Evolutionary conservation across 1,140 invertebrate species (phyloP).

Genomic region (Sitobion miscanthi): DNA sequence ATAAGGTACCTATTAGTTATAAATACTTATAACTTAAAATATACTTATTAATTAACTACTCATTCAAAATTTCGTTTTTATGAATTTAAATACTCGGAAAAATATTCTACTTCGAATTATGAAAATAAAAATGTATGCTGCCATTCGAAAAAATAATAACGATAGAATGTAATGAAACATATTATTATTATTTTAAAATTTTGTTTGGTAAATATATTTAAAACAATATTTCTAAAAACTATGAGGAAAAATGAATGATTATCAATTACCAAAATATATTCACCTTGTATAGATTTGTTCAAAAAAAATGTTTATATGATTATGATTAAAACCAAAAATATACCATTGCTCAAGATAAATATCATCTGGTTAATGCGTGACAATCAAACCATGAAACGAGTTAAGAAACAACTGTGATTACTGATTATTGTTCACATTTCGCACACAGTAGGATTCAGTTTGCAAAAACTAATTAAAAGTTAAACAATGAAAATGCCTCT

Average conservation of each 20-base stretch:
- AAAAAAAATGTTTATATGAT: background rate
- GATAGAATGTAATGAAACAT: background rate
- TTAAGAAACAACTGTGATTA: slow-evolving; percentile 43
- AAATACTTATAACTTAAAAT: too few relatives aligned
- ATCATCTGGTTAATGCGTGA: slow-evolving; percentile 3
- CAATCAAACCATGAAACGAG: slow-evolving; percentile 38
- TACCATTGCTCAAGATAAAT: background rate
- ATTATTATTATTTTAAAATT: background rate
- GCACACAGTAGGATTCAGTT: slow-evolving; percentile 32
- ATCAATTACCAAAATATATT: background rate
- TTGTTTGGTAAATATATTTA: background rate
- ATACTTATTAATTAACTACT: too few relatives aligned
- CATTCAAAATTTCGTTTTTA: background rate
- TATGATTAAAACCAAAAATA: too few relatives aligned
- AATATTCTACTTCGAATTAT: background rate
- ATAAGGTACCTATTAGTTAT: too few relatives aligned
- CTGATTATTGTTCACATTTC: background rate
- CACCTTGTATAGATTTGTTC: background rate
- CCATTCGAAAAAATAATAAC: background rate
- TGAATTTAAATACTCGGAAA: background rate
- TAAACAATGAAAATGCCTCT: slow-evolving; percentile 38
- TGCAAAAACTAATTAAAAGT: slow-evolving; percentile 53
- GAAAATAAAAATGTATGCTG: background rate
- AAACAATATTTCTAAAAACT: too few relatives aligned
- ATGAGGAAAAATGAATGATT: background rate